These are phyloP conservation scores for Smithornis capensis DNA, from an alignment of 2,113 vertebrate species.

Conservation along the genomic window DNA sequence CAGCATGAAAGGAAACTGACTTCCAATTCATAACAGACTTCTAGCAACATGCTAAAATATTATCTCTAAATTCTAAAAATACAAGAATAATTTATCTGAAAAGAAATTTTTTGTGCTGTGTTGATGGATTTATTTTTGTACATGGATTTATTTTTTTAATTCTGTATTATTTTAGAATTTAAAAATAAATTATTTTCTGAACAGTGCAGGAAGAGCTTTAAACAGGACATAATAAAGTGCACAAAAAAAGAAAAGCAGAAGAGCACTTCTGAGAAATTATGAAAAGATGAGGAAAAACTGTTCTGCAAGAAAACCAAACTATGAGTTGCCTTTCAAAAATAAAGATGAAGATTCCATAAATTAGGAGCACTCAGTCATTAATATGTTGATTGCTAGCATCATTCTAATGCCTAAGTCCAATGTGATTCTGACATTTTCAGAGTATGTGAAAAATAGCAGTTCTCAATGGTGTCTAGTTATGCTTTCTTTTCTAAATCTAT, in stretches of 20 bases:
- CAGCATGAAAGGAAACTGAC: not conserved
- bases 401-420: not conserved
- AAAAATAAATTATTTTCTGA: not conserved
- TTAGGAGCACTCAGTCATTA: not conserved
- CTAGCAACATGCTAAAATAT: not conserved
- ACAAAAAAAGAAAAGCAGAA: not conserved
- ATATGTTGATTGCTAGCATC: not conserved
- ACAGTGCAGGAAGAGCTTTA: constrained; percentile 41
- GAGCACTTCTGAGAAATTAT: constrained; percentile 15
- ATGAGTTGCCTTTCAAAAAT: not conserved
- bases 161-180: not conserved
- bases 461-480: not conserved
- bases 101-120: not conserved
- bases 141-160: not conserved
- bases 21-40: not conserved
- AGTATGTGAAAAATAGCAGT: not conserved
- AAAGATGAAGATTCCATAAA: not conserved
- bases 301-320: constrained; percentile 47
- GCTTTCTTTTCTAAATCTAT: not conserved
- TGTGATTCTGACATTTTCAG: not conserved
- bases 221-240: not conserved
- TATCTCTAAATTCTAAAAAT: not conserved
- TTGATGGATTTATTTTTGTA: not conserved
- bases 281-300: constrained; percentile 40
- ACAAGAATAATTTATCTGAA: not conserved